These are phyloP conservation scores for Hoplodrina blanda DNA, from an alignment of 2,888 invertebrate genomes.

Conservation along the genomic window DNA sequence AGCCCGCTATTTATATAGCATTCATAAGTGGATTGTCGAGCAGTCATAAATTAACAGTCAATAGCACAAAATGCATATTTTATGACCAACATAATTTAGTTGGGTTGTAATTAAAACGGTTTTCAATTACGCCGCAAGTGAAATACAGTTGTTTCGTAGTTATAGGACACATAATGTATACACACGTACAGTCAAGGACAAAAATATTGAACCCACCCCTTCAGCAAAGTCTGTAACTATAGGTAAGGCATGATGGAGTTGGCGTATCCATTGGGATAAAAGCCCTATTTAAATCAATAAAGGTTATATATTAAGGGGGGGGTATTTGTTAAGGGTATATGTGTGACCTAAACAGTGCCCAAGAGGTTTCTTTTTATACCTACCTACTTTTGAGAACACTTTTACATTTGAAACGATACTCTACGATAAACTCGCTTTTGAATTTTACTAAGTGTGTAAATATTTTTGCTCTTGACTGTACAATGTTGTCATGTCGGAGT, in stretches of 20 bases:
- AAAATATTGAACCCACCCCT: neutral
- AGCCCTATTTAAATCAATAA: no score
- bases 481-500: slow-evolving; percentile 18
- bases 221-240: no score
- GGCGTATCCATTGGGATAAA: no score
- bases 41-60: slow-evolving; percentile 53
- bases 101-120: slow-evolving; percentile 70
- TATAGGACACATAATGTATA: slow-evolving; percentile 11
- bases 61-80: slow-evolving; percentile 64
- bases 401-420: no score
- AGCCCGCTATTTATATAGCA: slow-evolving; percentile 32
- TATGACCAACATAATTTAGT: slow-evolving; percentile 67
- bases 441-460: neutral
- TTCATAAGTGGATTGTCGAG: slow-evolving; percentile 54
- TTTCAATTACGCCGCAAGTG: slow-evolving; percentile 66
- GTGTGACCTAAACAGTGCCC: no score
- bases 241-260: no score
- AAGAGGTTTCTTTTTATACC: no score
- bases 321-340: no score
- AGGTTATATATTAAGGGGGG: no score
- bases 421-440: neutral
- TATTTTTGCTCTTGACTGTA: slow-evolving; percentile 25
- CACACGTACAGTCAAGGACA: neutral
- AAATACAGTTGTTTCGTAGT: slow-evolving; percentile 60
- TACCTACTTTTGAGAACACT: neutral